Evolutionary conservation across 2,888 invertebrate genomes (phyloP), one percentile per base, ranked within the genome.

Genomic region (Harmothoe impar): DNA sequence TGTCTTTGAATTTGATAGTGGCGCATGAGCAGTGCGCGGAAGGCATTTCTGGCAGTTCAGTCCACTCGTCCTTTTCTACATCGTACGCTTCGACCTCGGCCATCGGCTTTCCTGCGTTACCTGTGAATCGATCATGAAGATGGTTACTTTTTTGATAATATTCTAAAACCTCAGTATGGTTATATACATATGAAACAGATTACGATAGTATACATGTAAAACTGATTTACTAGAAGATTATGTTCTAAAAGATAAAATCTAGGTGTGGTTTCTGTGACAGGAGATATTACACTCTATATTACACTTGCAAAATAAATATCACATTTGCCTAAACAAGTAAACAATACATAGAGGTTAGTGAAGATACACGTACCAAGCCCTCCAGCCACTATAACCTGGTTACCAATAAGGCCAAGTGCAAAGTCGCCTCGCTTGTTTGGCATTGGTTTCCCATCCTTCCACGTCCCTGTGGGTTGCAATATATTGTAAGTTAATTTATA

Each of bases 341-440:
- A 43, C 10, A 7, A 43, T 43, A 43, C 3, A 43, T 52, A n/a
- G 62, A 62, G 7, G 7, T n/a, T 5, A n/a, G 62, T n/a, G 15
- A 62, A 3, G 62, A n/a, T 20, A 20, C 7, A 77, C 81, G 33
- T 81, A 95, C 95, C 95, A 92, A 95, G 91, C 25, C 95, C 95
- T 25, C 95, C 95, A 84, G 95, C 95, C 92, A 94, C 94, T 15
- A 95, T 91, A 35, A 95, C 92, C 91, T 94, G 94, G 23, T 92
- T 94, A 33, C 93, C 93, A 12, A 95, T 56, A 5, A 94, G 91
- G 78, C 94, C 95, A 68, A 94, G 92, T 25, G 95, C 95, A 94
- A 95, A 94, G 92, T 95, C 95, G 77, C 95, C 95, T 90, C 95
- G 81, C 90, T 93, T 94, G 15, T 94, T 95, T n/a, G 94, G 94